A percentile compares a stretch with the other conserved stretches of the same genome.
phyloP scores from a whole-genome alignment of 2,888 invertebrate species.

The Tanytarsus gracilentus region DNA sequence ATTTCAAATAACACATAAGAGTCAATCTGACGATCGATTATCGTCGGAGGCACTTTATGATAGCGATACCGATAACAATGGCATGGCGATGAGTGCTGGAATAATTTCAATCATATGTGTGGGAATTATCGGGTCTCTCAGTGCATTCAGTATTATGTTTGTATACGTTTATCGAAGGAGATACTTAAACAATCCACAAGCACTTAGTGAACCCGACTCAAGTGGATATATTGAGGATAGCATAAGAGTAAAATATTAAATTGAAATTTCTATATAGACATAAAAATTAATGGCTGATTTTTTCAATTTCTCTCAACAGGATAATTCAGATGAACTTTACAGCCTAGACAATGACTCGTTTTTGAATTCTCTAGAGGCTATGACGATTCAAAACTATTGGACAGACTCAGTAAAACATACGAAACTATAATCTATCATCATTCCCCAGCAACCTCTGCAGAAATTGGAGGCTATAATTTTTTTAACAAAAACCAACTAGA shows the following conservation, averaged over 20 bases:
- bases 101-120: slow-evolving; percentile 62
- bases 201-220: slow-evolving; percentile 75
- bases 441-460: no score
- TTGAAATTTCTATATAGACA: not conserved
- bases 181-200: slow-evolving; percentile 74
- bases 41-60: slow-evolving; percentile 37
- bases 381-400: slow-evolving; percentile 93
- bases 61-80: slow-evolving; percentile 8
- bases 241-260: slow-evolving; percentile 58
- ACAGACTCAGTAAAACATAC: slow-evolving; percentile 85
- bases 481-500: no score
- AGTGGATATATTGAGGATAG: slow-evolving; percentile 81
- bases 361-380: slow-evolving; percentile 83
- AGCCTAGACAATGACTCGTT: slow-evolving; percentile 91
- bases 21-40: slow-evolving; percentile 35
- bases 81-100: slow-evolving; percentile 42
- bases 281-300: slow-evolving; percentile 5
- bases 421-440: slow-evolving; percentile 76
- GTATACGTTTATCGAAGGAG: slow-evolving; percentile 61
- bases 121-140: slow-evolving; percentile 55
- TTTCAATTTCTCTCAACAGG: slow-evolving; percentile 50
- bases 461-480: no score
- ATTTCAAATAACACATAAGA: slow-evolving; percentile 7
- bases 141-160: slow-evolving; percentile 55
- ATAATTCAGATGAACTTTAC: slow-evolving; percentile 89